Evolutionary conservation across 2,113 vertebrate genomes (phyloP).

Genomic region (Anguilla japonica): DNA sequence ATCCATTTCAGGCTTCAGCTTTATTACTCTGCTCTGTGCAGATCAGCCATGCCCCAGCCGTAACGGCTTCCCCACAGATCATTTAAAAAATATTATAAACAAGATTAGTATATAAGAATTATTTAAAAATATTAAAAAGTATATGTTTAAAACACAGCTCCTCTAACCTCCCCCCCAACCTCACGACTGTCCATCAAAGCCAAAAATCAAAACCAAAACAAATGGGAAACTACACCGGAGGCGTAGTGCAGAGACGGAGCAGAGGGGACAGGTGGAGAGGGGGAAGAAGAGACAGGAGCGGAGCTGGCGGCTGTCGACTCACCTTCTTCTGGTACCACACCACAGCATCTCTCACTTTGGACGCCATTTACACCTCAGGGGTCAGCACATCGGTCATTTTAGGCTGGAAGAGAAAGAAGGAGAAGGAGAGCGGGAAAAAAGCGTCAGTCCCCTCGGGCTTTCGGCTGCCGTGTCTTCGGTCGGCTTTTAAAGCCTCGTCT

Average conservation of each 20-base stretch:
- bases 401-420: constrained; percentile 73
- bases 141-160: neutral
- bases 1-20: neutral
- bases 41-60: neutral
- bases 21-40: neutral
- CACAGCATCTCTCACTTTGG: constrained; percentile 98
- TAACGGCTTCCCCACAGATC: neutral
- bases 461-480: neutral
- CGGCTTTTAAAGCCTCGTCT: constrained; percentile 43
- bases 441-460: neutral
- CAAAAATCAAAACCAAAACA: neutral
- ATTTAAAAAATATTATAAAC: neutral
- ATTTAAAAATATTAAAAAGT: neutral
- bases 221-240: neutral
- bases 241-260: neutral
- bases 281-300: neutral
- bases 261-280: neutral
- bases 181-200: no score
- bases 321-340: constrained; percentile 99
- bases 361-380: constrained; percentile 94
- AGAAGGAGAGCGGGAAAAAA: neutral
- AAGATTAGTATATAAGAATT: neutral
- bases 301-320: constrained; percentile 55
- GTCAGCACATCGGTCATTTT: constrained; percentile 85
- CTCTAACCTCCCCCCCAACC: neutral